Base-by-base conservation (phyloP, 2,113 vertebrate genomes). In the Falco punctatus region DNA sequence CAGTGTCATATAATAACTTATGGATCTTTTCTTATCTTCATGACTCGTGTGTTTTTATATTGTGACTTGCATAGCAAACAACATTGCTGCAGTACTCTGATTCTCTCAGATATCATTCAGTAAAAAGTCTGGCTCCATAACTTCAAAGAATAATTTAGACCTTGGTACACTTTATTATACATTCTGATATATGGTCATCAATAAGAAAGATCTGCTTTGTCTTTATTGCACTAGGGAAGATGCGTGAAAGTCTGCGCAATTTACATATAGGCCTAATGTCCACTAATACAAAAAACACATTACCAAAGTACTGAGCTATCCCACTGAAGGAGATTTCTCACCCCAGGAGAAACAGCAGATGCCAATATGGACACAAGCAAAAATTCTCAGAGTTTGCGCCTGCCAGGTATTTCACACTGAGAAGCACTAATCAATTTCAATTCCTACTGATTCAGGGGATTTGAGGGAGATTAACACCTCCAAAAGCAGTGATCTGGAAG, bases 361-460 rank as follows among this genome's bases (percentile, higher is more conserved):
- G 27, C 49, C 49, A 72, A 21, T n/a, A 62, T 2, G 2, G 4
- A 75, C 35, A 69, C 28, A 46, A 92, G 33, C 28, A 75, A 89
- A 94, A 89, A 90, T 65, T 55, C 38, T 92, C n/a, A 71, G 33
- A 84, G 52, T 54, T 86, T 91, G 49, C 48, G 75, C 65, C 57
- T 65, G 35, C 40, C 88, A 79, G 38, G 24, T 88, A 49, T 65
- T 94, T 92, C 72, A 89, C 59, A 52, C 54, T 54, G 70, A 87
- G 58, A 90, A 88, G 83, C 55, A 88, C 75, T 67, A 78, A 95
- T 81, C 71, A 66, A 90, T 77, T 94, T 90, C 67, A 90, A 64
- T 92, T 91, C 57, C 72, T 75, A 82, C 80, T 62, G 83, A 89
- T 91, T 69, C 52, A 61, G 65, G 49, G 91, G 52, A 94, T 89